Evolutionary conservation across 2,888 invertebrate species (phyloP), one percentile per base, ranked within the genome.

Genomic region (Aleiodes alternator): DNA sequence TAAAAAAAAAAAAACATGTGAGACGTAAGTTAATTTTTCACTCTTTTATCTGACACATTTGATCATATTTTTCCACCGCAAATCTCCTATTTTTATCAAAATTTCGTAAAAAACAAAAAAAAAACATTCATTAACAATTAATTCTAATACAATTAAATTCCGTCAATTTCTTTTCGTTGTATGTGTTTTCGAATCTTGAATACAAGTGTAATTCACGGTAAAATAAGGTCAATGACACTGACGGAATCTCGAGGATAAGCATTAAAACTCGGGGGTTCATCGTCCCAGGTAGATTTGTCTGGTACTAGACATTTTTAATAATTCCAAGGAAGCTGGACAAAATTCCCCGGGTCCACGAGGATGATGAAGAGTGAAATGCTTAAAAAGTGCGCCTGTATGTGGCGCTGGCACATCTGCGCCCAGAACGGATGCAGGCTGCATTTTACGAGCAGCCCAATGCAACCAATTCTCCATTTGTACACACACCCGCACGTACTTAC

Each of bases 381-480:
- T 53, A 64, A 64, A 53, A 74, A 70, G 61, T 23, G 23, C 23
- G 23, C 55, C 57, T 74, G 55, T 51, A 72, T 51, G 57, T 71
- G 51, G 14, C 50, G 50, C 31, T 69, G 29, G 84, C 84, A 86
- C 87, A 88, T 88, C 87, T 88, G 87, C 87, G 85, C 80, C 80
- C 70, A 73, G 81, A 85, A 83, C 87, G 87, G 87, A 88, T 88
- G 87, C 87, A 88, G 87, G 81, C 87, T 88, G 87, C 87, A 86
- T 86, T 88, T 88, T 88, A 88, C 84, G 87, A 82, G 82, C 23
- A 86, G 86, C 80, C 86, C 85, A 84, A 85, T 87, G 86, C 86
- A 85, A 84, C 84, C 83, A 81, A 86, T 85, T 86, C 85, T 83
- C 78, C 51, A 82, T 84, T 83, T 80, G 80, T 84, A 82, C 83